These are phyloP conservation scores for Chironomus riparius DNA, from an alignment of 2,888 invertebrate species.

Conservation along the genomic window DNA sequence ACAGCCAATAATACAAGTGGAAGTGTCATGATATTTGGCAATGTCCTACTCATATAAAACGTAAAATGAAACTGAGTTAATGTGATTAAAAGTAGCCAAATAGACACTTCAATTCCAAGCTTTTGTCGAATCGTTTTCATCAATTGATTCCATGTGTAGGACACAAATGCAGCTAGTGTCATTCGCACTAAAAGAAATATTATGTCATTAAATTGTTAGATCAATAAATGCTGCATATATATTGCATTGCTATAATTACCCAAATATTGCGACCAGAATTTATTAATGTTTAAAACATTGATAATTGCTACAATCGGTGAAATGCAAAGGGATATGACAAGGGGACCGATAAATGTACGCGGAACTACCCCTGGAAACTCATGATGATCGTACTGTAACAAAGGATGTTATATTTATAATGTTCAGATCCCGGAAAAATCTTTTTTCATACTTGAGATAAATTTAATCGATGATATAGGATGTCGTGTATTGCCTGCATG, in stretches of 20 bases:
- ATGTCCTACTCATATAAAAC: constrained; percentile 88
- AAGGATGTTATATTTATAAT: constrained; percentile 9
- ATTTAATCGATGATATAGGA: constrained; percentile 79
- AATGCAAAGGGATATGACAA: constrained; percentile 67
- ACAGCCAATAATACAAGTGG: constrained; percentile 83
- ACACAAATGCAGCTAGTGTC: constrained; percentile 65
- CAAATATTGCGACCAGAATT: constrained; percentile 82
- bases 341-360: constrained; percentile 87
- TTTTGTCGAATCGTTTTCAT: constrained; percentile 62
- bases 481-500: constrained; percentile 95
- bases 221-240: constrained; percentile 5
- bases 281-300: constrained; percentile 60
- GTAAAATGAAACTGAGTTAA: constrained; percentile 95
- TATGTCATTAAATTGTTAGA: not conserved
- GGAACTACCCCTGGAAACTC: constrained; percentile 98
- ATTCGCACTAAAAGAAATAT: constrained; percentile 65
- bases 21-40: constrained; percentile 92
- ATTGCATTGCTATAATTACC: constrained; percentile 48
- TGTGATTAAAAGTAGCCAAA: constrained; percentile 77
- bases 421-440: constrained; percentile 1
- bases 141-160: constrained; percentile 64
- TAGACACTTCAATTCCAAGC: constrained; percentile 67
- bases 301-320: constrained; percentile 64
- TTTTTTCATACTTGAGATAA: constrained; percentile 61
- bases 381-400: constrained; percentile 87